Evolutionary conservation across 2,888 invertebrate genomes (phyloP).

Genomic region (Eilema caniola): DNA sequence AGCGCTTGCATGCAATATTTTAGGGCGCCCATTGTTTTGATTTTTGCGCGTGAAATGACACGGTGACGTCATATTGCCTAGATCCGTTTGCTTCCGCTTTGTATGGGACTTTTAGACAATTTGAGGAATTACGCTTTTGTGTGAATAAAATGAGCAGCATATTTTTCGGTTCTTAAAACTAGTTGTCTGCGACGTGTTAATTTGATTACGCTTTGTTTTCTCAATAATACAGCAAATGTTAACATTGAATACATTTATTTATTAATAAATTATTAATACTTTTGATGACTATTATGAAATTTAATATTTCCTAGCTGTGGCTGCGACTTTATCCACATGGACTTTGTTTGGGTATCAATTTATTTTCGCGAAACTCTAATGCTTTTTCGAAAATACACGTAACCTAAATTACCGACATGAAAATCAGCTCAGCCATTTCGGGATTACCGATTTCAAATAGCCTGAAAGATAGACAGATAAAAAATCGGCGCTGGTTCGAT

Average conservation of each 20-base stretch:
- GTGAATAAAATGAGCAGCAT: not conserved
- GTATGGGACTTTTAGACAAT: conserved; percentile 13
- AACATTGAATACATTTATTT: not conserved
- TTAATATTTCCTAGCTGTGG: no score
- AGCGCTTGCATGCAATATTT: conserved; percentile 73
- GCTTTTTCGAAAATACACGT: no score
- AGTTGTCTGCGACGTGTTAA: not conserved
- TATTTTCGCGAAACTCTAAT: no score
- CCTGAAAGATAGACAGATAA: no score
- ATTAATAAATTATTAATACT: not conserved
- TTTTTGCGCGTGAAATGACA: conserved; percentile 72
- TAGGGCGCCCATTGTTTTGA: conserved; percentile 77
- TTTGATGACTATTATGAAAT: no score
- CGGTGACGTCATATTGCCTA: conserved; percentile 60
- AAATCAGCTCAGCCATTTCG: no score
- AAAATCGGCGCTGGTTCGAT: no score
- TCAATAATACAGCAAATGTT: not conserved
- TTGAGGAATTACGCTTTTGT: not conserved
- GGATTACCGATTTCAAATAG: no score
- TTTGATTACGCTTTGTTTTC: not conserved
- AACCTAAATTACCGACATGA: no score
- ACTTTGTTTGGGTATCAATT: no score
- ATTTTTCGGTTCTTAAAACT: not conserved
- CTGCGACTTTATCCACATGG: no score
- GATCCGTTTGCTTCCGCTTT: conserved; percentile 30